A percentile compares a stretch with the other conserved stretches of the same genome.
Evolutionary conservation across 1,140 invertebrate genomes (phyloP).

Genomic region (Eupeodes corollae): DNA sequence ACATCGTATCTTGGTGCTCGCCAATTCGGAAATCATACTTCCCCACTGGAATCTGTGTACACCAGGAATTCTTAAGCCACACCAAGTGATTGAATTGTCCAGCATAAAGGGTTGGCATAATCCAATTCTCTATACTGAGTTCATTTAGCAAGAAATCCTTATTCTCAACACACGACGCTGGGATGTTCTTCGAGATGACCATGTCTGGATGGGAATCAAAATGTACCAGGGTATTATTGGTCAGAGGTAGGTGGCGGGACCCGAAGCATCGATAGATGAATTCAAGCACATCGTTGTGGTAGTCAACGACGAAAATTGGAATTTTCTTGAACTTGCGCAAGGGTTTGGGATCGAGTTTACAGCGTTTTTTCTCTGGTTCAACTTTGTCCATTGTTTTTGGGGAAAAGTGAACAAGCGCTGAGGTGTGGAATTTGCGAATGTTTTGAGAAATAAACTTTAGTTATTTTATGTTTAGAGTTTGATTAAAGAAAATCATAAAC

Average conservation of each 20-base stretch:
- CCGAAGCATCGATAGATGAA: conserved; percentile 75
- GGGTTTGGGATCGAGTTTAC: no score
- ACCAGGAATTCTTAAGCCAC: conserved; percentile 85
- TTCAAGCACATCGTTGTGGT: conserved; percentile 65
- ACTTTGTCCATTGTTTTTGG: no score
- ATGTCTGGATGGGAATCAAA: conserved; percentile 88
- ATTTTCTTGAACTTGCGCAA: conserved; percentile 45
- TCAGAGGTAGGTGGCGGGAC: conserved; percentile 66
- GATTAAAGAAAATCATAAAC: no score
- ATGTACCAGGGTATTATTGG: conserved; percentile 65
- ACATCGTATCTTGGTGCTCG: conserved; percentile 53
- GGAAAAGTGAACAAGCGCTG: no score
- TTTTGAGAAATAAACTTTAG: no score
- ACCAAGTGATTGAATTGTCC: conserved; percentile 68
- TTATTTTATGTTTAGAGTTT: no score
- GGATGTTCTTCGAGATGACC: conserved; percentile 51
- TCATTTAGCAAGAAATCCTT: conserved; percentile 39
- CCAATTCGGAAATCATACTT: conserved; percentile 60
- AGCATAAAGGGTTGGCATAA: conserved; percentile 72
- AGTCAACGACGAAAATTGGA: conserved; percentile 62
- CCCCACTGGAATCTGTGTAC: conserved; percentile 63
- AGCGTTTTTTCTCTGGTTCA: no score
- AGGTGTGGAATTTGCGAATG: no score
- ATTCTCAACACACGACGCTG: conserved; percentile 36
- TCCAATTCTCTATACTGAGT: conserved; percentile 88